These are phyloP conservation scores for Albula goreensis DNA, from an alignment of 2,113 vertebrate genomes.

Conservation along the genomic window DNA sequence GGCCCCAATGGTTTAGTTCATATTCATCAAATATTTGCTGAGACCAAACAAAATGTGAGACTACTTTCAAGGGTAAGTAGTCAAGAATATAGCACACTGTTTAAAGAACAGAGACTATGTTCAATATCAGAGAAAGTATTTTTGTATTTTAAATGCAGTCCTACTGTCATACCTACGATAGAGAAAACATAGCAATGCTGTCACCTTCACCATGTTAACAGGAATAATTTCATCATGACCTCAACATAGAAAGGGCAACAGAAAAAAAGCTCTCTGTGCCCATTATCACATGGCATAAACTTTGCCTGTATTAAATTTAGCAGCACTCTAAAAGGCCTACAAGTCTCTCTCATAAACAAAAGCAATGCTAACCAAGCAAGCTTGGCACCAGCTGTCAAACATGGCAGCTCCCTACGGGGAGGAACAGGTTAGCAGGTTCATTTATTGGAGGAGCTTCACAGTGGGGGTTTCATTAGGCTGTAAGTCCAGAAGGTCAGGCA, in stretches of 20 bases:
- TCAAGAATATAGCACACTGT: no score
- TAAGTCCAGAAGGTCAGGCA: neutral
- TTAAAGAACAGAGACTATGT: no score
- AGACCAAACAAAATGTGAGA: no score
- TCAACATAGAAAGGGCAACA: neutral
- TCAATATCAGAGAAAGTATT: no score
- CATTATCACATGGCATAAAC: neutral
- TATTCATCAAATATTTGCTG: no score
- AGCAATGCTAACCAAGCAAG: neutral
- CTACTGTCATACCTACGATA: no score
- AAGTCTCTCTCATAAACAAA: neutral
- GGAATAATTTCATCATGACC: neutral
- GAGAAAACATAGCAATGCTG: no score
- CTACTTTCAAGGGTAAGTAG: no score
- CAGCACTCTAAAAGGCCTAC: neutral
- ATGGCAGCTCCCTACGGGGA: neutral
- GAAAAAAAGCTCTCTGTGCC: neutral
- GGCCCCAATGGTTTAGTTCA: no score
- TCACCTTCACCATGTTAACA: neutral
- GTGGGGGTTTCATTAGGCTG: conserved; percentile 17
- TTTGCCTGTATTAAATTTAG: neutral
- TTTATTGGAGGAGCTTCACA: neutral
- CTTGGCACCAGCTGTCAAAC: neutral
- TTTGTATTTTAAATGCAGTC: no score
- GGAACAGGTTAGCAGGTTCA: no score